Conservation (phyloP, 2,797 vertebrate genomes). For the Hemitrygon akajei region DNA sequence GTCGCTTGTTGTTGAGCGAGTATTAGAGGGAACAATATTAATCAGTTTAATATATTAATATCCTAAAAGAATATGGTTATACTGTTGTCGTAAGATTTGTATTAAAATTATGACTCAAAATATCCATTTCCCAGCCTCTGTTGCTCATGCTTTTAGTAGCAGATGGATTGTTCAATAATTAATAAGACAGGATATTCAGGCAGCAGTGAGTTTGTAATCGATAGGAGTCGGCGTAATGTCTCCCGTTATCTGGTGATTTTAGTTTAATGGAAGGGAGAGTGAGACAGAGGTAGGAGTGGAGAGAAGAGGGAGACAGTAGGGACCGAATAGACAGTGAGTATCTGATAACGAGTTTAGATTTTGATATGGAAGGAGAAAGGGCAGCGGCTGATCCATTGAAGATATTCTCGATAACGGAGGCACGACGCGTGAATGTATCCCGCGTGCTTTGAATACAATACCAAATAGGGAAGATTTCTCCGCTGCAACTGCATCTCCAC, state of each 20-base stretch:
- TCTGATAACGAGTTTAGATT: too few relatives aligned
- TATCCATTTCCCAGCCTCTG: background rate
- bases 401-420: background rate
- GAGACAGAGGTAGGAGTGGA: slow-evolving; percentile 40
- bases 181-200: slow-evolving; percentile 58
- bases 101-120: slow-evolving; percentile 21
- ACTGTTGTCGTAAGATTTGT: slow-evolving; percentile 24
- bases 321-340: background rate
- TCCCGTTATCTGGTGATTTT: slow-evolving; percentile 54
- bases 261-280: slow-evolving; percentile 47
- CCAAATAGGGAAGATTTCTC: background rate
- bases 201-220: slow-evolving; percentile 53
- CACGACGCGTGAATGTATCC: background rate
- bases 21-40: slow-evolving; percentile 9
- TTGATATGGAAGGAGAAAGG: background rate
- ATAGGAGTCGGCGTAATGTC: slow-evolving; percentile 53
- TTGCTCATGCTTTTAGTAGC: slow-evolving; percentile 41
- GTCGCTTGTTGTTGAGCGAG: slow-evolving; percentile 56
- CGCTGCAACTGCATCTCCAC: background rate
- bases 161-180: slow-evolving; percentile 62
- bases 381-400: background rate
- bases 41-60: background rate
- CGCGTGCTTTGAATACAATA: background rate
- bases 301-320: background rate
- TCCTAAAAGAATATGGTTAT: slow-evolving; percentile 13